Conservation (phyloP, 2,113 vertebrate genomes). For the Ophthalmolycus amberensis region DNA sequence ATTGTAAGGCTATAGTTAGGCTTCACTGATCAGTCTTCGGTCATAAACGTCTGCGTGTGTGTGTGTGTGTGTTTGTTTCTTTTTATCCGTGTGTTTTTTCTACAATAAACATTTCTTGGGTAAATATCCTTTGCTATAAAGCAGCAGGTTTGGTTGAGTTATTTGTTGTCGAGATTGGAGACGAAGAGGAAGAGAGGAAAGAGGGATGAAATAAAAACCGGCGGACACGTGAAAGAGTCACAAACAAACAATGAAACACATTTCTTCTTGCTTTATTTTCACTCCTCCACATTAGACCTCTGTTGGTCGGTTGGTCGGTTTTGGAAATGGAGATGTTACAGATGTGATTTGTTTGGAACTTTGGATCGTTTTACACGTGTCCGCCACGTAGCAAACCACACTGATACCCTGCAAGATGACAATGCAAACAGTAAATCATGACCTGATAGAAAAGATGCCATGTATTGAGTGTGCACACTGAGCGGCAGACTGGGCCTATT, state of each 20-base stretch:
- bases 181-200: constrained; percentile 11
- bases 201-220: constrained; percentile 16
- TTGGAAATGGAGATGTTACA: neutral
- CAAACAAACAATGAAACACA: constrained; percentile 1
- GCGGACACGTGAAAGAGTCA: neutral
- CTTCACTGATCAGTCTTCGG: constrained; percentile 65
- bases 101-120: constrained; percentile 55
- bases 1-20: constrained; percentile 66
- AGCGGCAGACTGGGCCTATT: neutral
- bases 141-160: constrained; percentile 31
- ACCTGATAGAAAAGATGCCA: neutral
- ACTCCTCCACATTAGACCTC: neutral
- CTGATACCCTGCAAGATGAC: neutral
- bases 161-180: constrained; percentile 32
- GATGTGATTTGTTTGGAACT: neutral
- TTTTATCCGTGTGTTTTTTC: constrained; percentile 56
- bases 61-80: constrained; percentile 35
- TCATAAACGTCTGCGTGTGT: constrained; percentile 58
- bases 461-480: neutral
- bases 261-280: neutral
- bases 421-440: neutral
- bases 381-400: neutral
- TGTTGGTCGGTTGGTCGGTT: neutral
- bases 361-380: neutral
- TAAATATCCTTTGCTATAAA: constrained; percentile 56